Evolutionary conservation across 2,888 invertebrate species (phyloP).

Genomic region (Lottia scabra): DNA sequence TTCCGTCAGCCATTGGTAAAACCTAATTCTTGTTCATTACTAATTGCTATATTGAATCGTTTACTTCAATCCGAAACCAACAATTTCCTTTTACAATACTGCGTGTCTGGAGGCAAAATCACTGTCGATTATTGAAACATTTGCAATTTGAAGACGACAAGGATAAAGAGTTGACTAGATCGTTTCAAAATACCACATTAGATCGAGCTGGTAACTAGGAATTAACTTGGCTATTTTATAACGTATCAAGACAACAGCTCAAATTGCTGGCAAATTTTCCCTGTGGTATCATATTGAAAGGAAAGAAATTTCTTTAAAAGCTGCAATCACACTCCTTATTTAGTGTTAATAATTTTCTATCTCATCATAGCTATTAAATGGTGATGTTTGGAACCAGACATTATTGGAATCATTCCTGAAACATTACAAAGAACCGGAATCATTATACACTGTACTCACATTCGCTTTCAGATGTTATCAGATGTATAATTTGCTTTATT

Average conservation of each 20-base stretch:
- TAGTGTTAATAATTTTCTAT: background rate
- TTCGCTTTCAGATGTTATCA: too few species aligned
- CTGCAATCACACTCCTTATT: background rate
- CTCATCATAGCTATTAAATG: background rate
- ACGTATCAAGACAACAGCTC: constrained; percentile 2
- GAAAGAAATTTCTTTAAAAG: background rate
- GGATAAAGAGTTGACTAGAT: constrained; percentile 3
- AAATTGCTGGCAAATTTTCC: constrained; percentile 1
- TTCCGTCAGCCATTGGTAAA: background rate
- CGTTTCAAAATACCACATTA: background rate
- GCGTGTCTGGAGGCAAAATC: constrained; percentile 7
- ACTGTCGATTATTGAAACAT: constrained; percentile 10
- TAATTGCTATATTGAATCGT: constrained; percentile 23
- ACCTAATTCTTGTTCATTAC: constrained; percentile 1
- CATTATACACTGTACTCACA: too few species aligned
- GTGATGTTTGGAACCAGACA: too few species aligned
- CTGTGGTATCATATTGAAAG: background rate
- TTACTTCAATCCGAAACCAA: constrained; percentile 20
- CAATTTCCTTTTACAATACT: constrained; percentile 7
- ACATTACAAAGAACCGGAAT: too few species aligned
- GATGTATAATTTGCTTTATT: too few species aligned
- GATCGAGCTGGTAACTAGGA: background rate
- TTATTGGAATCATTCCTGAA: too few species aligned
- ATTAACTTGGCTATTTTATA: background rate
- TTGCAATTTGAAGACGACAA: constrained; percentile 9